Evolutionary conservation across 2,888 invertebrate species (phyloP).

Genomic region (Meghimatium bilineatum): DNA sequence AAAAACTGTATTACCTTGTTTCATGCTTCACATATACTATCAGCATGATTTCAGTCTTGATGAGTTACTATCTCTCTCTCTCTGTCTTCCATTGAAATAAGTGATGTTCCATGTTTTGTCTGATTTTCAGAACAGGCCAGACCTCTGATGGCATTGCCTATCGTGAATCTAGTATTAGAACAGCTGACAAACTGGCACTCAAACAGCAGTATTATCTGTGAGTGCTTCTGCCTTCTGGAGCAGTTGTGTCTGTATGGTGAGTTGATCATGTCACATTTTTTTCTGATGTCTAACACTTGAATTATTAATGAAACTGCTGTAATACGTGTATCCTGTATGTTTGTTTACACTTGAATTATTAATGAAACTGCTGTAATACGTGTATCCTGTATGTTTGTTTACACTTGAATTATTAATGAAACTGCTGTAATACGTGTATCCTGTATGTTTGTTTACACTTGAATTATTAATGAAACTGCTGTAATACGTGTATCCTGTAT

Average conservation of each 20-base stretch:
- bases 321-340: too few species aligned
- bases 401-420: too few species aligned
- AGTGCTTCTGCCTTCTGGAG: constrained; percentile 47
- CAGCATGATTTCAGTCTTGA: too few species aligned
- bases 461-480: too few species aligned
- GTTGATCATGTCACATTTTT: not conserved
- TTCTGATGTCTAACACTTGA: not conserved
- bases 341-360: too few species aligned
- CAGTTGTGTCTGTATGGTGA: constrained; percentile 37
- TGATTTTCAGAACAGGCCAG: constrained; percentile 10
- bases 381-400: too few species aligned
- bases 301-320: too few species aligned
- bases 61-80: not conserved
- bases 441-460: too few species aligned
- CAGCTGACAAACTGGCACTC: constrained; percentile 33
- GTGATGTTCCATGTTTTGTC: not conserved
- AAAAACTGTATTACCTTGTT: too few species aligned
- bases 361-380: too few species aligned
- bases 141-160: not conserved
- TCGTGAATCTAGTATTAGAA: constrained; percentile 12
- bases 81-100: not conserved
- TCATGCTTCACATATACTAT: too few species aligned
- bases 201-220: constrained; percentile 24
- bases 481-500: not conserved
- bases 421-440: too few species aligned